Base-by-base conservation (phyloP, 2,113 vertebrate genomes). In the Hepsetus odoe region DNA sequence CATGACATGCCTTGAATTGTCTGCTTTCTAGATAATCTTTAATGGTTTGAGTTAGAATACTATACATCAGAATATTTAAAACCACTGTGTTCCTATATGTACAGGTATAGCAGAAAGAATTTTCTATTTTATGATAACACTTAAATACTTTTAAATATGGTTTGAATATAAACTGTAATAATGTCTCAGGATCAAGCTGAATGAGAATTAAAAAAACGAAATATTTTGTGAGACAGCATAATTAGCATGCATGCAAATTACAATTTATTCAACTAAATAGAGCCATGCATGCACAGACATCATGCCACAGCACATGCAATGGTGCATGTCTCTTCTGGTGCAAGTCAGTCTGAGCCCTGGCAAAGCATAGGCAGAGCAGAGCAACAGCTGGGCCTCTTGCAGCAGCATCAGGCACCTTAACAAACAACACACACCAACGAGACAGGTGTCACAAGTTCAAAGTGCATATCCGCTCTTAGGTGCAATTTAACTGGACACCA, bases 401-500 rank as follows among this genome's bases (percentile, higher is more conserved):
- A 26, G 42, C 16, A 33, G 42, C 51, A 71, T 42, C 35, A 64
- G 32, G 58, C 44, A 78, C 67, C 53, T 2, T 20, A 42, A 49
- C 18, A 32, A 73, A 58, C 28, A 67, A 74, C 53, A 53, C 68
- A 70, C 68, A 70, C 68, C n/a, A 26, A 74, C 55, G 49, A 68
- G 53, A 67, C 72, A 61, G 59, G 62, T 6, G 22, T 18, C 65
- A 58, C 9, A 55, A 35, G 24, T 72, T 90, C 49, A 83, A 87
- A 84, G 90, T 87, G 90, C 85, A 87, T 89, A 77, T 2, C 1
- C 20, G 30, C 7, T 62, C 65, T 3, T 46, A 70, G 84, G 87
- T 86, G 86, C 89, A 88, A 86, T 84, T 83, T 68, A 87, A 88
- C 85, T 86, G 86, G 20, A 55, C 68, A 20, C 35, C 10, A 67